Base-by-base conservation (phyloP, 2,797 vertebrate genomes). In the Falco concolor region DNA sequence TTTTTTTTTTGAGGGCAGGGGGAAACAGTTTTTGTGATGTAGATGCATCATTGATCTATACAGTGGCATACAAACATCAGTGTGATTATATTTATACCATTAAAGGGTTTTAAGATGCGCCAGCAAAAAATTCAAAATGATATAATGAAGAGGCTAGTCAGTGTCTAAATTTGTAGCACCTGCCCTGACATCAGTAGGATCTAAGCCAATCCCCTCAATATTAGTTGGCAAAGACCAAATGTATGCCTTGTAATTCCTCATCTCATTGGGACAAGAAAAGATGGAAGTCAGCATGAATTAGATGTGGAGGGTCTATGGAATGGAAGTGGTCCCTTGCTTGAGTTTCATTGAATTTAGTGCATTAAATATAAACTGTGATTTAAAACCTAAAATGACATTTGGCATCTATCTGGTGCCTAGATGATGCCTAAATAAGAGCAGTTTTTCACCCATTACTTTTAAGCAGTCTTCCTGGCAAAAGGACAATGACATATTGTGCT, bases 401-500 rank as follows among this genome's bases (percentile, higher is more conserved):
- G 88, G 63, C 84, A 95, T 80, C 78, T 56, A 42, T 79, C 87
- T 94, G 77, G 23, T 90, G 45, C 36, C 50, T 92, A 59, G 47
- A 89, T 72, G 82, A 75, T 87, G 87, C 78, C 64, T 84, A 86
- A 94, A 81, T 59, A 91, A 45, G 57, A 88, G 24, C 13, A 84
- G 38, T 9, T 85, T 89, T 95, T 91, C 69, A 73, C 22, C 34
- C 82, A 38, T 86, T 77, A 52, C 70, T 86, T 92, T 86, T 75
- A 65, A 96, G 69, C 65, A 36, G 44, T 72, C 87, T 83, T 81
- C 42, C 84, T 96, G 95, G 95, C 95, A 89, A 84, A 91, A 89
- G 52, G 87, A 95, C 94, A 92, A 92, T 80, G 69, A 75, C 64
- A 75, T 69, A 83, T 47, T 94, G 82, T 96, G 50, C 82, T 74